Evolutionary conservation across 2,797 vertebrate genomes (phyloP).

Genomic region (Chelmon rostratus): DNA sequence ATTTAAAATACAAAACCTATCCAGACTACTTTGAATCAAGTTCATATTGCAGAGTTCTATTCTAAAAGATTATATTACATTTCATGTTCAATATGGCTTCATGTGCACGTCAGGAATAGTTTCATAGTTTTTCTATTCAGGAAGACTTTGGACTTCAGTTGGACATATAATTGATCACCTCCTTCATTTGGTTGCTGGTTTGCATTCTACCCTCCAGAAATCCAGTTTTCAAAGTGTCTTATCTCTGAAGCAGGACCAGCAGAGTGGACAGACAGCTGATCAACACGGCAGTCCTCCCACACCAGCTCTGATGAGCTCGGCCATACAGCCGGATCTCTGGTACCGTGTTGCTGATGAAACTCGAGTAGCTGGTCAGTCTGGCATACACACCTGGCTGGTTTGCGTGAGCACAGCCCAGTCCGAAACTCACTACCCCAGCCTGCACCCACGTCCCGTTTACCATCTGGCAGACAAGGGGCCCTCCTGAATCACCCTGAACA

Average conservation of each 20-base stretch:
- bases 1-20: constrained; percentile 60
- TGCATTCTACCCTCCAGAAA: neutral
- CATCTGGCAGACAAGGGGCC: constrained; percentile 85
- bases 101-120: constrained; percentile 36
- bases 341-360: constrained; percentile 73
- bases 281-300: constrained; percentile 32
- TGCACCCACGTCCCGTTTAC: constrained; percentile 85
- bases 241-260: constrained; percentile 68
- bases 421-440: constrained; percentile 88
- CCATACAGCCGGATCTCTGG: constrained; percentile 73
- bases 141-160: neutral
- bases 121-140: constrained; percentile 13
- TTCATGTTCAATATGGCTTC: constrained; percentile 60
- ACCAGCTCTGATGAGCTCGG: constrained; percentile 56
- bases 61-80: constrained; percentile 39
- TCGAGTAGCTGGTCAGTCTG: constrained; percentile 77
- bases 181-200: constrained; percentile 59
- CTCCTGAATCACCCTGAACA: constrained; percentile 87
- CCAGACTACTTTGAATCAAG: constrained; percentile 48
- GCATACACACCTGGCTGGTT: constrained; percentile 86
- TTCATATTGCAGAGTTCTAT: constrained; percentile 13
- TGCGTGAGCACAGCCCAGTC: constrained; percentile 77
- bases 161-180: constrained; percentile 13
- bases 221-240: constrained; percentile 19
- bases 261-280: constrained; percentile 60